Base-by-base conservation (phyloP, 2,113 vertebrate genomes). In the Nerophis ophidion region DNA sequence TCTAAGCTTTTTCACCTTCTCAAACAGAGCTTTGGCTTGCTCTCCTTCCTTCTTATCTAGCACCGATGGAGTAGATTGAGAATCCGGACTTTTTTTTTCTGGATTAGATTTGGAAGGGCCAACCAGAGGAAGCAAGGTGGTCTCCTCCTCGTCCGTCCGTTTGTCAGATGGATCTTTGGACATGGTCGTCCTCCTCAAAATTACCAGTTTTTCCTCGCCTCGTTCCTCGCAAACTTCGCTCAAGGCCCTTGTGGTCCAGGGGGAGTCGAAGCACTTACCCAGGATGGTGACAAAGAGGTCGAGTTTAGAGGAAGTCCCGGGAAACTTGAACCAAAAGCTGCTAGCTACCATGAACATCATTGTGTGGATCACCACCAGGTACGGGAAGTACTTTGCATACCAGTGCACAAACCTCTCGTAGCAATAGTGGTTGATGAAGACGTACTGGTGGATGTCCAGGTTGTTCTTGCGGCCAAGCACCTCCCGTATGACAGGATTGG, bases 241-340 rank as follows among this genome's bases (percentile, higher is more conserved):
- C 60, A 94, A 81, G 9, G 93, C 93, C 65, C 92, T 83, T 0
- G 93, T 95, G 62, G 93, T 95, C 93, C 92, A 94, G 0, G 92
- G 93, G 0, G 94, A 95, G 48, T 96, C 92, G 4, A 95, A 94
- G 71, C 93, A 96, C 78, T 95, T 94, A 47, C 86, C 88, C 12
- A 96, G 84, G 71, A 95, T 93, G 62, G 85, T 91, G n/a, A 93
- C 91, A 69, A 95, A 96, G 58, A 94, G 90, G 64, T 96, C 92
- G 0, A 96, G 93, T 85, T 96, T 96, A 35, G 94, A 96, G 5
- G 93, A 95, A 0, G 94, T 95, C 40, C 93, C 92, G 0, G 93
- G 94, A 67, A 93, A 96, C 71, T 95, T 95, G 81, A 96, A 96
- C 94, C 93, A 96, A 80, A 96, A 95, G 61, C 91, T 93, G 75